phyloP scores from a whole-genome alignment of 1,140 invertebrate species.

The Drosophila albomicans region DNA sequence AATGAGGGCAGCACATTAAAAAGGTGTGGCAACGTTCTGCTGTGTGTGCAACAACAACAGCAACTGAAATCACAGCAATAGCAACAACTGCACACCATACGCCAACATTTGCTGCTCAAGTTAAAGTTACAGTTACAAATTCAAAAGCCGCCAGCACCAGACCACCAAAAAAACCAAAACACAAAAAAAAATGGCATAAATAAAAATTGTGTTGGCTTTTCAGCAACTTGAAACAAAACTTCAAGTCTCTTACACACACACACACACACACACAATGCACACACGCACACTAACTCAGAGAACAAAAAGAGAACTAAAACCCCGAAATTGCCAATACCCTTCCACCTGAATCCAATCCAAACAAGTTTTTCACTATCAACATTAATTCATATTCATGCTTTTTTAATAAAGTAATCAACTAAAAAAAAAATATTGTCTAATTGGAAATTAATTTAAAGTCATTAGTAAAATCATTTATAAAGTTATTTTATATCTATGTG shows the following conservation, averaged over 20 bases:
- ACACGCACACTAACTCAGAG: slow-evolving; percentile 1
- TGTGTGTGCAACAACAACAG: slow-evolving; percentile 22
- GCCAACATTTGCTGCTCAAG: slow-evolving; percentile 49
- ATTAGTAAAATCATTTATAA: too few relatives aligned
- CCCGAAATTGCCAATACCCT: slow-evolving; percentile 13
- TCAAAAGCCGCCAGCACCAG: slow-evolving; percentile 41
- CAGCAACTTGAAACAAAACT: slow-evolving; percentile 45
- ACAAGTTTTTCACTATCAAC: too few relatives aligned
- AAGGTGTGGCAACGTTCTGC: slow-evolving; percentile 68
- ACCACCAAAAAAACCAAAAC: slow-evolving; percentile 11
- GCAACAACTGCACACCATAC: slow-evolving; percentile 29
- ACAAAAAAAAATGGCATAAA: slow-evolving; percentile 48
- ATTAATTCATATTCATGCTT: too few relatives aligned
- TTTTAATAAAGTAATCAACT: too few relatives aligned
- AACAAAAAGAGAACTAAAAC: slow-evolving; percentile 10
- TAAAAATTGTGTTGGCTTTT: slow-evolving; percentile 53
- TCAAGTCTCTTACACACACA: slow-evolving; percentile 1
- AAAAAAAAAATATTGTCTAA: too few relatives aligned
- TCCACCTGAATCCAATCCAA: neutral
- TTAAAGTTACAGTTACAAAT: slow-evolving; percentile 62
- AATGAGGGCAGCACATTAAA: slow-evolving; percentile 51
- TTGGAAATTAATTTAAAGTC: too few relatives aligned
- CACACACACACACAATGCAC: slow-evolving; percentile 10
- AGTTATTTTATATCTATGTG: too few relatives aligned
- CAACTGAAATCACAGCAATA: neutral